These are phyloP conservation scores for Rhinogobius similis DNA, from an alignment of 2,113 vertebrate genomes.

Conservation along the genomic window DNA sequence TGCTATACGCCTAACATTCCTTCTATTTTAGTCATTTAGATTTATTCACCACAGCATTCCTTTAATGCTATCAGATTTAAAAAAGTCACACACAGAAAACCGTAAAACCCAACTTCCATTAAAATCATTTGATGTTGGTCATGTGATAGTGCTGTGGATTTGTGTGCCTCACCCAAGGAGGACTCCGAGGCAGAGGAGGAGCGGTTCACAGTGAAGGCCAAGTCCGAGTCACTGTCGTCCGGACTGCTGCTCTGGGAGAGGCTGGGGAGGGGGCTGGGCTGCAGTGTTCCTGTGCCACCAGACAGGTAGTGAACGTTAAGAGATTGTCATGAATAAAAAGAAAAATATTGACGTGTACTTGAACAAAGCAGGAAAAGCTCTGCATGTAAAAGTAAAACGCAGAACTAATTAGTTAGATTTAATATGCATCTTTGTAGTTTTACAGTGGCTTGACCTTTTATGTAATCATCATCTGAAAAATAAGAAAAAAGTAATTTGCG, in stretches of 20 bases:
- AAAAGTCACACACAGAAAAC: background rate
- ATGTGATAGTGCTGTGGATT: constrained; percentile 14
- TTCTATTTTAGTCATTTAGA: background rate
- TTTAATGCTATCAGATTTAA: background rate
- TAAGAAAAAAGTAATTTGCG: background rate
- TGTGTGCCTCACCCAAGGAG: constrained; percentile 86
- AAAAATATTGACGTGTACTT: constrained; percentile 3
- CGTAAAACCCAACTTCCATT: background rate
- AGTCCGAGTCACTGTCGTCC: constrained; percentile 95
- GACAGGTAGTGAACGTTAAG: constrained; percentile 11
- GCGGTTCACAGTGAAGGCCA: constrained; percentile 94
- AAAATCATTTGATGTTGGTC: constrained; percentile 2
- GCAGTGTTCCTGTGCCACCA: constrained; percentile 84
- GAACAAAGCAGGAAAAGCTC: background rate
- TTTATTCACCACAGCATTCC: background rate
- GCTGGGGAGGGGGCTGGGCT: constrained; percentile 86
- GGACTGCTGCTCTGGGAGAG: constrained; percentile 89
- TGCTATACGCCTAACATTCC: background rate
- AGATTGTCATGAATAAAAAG: constrained; percentile 18
- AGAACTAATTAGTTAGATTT: constrained; percentile 17
- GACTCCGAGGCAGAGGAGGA: constrained; percentile 97
- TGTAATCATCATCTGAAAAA: constrained; percentile 7
- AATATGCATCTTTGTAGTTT: constrained; percentile 17
- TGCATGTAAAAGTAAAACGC: background rate
- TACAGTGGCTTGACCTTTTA: background rate